A percentile compares a stretch with the other conserved stretches of the same genome.
Evolutionary conservation across 2,113 vertebrate species (phyloP).

Genomic region (Azemiops feae): DNA sequence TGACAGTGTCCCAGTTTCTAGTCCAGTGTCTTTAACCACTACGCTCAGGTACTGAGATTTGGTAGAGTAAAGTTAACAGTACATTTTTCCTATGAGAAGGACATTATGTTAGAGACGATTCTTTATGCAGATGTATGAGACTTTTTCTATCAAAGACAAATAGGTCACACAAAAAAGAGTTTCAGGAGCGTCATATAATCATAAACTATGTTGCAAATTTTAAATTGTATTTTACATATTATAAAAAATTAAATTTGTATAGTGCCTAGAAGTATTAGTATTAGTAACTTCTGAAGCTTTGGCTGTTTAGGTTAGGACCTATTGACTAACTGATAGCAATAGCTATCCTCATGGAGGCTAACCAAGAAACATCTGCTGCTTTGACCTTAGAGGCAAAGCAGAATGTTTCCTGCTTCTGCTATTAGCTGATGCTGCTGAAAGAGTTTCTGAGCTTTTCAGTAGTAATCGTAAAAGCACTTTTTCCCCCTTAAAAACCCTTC

Average conservation of each 20-base stretch:
- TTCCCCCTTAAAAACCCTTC: neutral
- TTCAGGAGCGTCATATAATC: neutral
- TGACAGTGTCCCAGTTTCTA: neutral
- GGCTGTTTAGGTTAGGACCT: neutral
- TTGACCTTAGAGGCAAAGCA: neutral
- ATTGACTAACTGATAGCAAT: neutral
- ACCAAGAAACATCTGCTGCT: neutral
- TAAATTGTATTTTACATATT: neutral
- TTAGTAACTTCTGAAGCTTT: neutral
- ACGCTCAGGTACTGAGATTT: neutral
- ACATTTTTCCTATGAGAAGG: neutral
- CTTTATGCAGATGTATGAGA: neutral
- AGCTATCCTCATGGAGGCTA: neutral
- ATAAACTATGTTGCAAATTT: neutral
- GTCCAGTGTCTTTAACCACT: neutral
- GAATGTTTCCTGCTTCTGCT: neutral
- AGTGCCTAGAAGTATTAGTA: neutral
- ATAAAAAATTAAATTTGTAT: neutral
- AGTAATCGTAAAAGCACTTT: no score
- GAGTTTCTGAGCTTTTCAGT: neutral
- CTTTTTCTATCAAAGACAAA: neutral
- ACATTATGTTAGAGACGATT: neutral
- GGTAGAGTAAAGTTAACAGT: neutral
- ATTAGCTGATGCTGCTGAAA: neutral
- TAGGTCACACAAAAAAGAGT: neutral